Conservation (phyloP, 1,140 invertebrate genomes). For the Eufriesea mexicana region DNA sequence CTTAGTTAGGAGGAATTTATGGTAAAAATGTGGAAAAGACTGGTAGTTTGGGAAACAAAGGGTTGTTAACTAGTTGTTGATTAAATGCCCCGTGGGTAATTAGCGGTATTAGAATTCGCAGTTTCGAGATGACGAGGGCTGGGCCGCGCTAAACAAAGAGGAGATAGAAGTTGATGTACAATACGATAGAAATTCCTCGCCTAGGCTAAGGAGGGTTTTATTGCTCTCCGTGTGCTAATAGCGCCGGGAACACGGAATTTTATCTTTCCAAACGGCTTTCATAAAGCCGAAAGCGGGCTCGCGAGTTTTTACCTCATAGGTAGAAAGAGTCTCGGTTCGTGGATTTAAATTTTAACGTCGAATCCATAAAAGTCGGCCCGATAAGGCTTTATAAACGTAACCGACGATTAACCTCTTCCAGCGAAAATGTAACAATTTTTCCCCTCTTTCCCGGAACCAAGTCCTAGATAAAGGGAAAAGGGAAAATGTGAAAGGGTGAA, state of each 20-base stretch:
- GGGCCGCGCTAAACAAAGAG: too few relatives aligned
- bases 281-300: neutral
- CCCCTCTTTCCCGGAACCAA: too few relatives aligned
- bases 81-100: neutral
- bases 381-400: conserved; percentile 2
- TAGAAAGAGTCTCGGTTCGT: neutral
- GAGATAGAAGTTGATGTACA: neutral
- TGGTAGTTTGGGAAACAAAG: neutral
- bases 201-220: neutral
- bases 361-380: neutral
- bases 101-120: neutral
- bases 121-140: neutral
- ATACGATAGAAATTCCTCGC: conserved; percentile 1
- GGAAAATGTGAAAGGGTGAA: too few relatives aligned
- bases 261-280: conserved; percentile 7
- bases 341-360: conserved; percentile 3
- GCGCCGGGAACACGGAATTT: neutral
- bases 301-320: neutral
- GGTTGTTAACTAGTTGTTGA: neutral
- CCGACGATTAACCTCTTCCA: neutral
- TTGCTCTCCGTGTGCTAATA: conserved; percentile 17
- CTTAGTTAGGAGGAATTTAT: neutral
- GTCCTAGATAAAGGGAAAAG: neutral
- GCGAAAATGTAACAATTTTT: neutral
- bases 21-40: neutral